These are phyloP conservation scores for Tholera decimalis DNA, from an alignment of 2,888 invertebrate species.

Conservation along the genomic window DNA sequence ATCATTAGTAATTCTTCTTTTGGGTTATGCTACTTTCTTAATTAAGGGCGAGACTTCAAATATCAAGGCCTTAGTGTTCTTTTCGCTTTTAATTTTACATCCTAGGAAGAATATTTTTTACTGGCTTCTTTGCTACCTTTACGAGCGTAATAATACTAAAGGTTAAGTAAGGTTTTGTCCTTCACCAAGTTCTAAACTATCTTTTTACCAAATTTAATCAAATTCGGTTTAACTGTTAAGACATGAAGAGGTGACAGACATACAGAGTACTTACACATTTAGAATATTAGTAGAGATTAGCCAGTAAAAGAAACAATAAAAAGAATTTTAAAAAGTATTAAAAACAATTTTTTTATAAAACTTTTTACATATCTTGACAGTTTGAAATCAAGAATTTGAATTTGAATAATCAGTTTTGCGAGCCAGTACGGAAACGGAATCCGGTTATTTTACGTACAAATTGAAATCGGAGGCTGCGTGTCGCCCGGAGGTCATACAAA, in stretches of 20 bases:
- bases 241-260: no score
- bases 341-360: neutral
- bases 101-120: no score
- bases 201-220: no score
- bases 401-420: neutral
- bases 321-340: neutral
- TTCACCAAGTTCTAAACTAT: no score
- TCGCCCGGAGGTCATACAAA: neutral
- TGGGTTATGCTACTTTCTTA: neutral
- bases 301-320: neutral
- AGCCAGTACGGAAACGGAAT: slow-evolving; percentile 1
- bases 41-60: neutral
- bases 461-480: slow-evolving; percentile 18
- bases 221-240: no score
- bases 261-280: no score
- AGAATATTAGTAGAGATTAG: neutral
- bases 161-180: no score
- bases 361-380: neutral
- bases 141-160: no score
- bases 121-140: no score
- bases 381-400: neutral
- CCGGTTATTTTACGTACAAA: neutral
- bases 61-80: neutral
- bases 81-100: neutral
- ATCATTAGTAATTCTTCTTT: slow-evolving; percentile 16